Percentiles rank a stretch among this genome's conserved stretches.
Conservation (phyloP, 2,888 invertebrate genomes). For the Timema cristinae region DNA sequence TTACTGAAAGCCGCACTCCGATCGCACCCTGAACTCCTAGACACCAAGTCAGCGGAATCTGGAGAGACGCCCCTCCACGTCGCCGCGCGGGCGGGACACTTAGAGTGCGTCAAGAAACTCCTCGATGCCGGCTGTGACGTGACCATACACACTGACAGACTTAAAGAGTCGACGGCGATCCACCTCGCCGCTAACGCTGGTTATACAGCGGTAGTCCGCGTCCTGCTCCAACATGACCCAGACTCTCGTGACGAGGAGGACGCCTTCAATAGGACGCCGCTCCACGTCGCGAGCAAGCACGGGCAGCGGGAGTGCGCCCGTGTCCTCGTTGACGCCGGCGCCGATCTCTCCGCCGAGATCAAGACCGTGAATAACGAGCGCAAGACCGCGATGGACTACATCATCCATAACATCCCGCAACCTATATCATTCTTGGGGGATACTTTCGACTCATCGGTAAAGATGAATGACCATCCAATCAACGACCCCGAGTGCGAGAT, state of each 20-base stretch:
- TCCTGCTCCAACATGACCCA: not conserved
- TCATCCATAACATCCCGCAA: conserved; percentile 51
- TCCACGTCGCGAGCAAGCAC: conserved; percentile 51
- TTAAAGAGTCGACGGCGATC: not conserved
- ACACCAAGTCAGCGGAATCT: conserved; percentile 37
- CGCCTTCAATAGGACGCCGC: conserved; percentile 39
- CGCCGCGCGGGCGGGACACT: conserved; percentile 53
- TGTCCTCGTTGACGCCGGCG: conserved; percentile 41
- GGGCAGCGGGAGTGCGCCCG: conserved; percentile 57
- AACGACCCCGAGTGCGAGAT: conserved; percentile 47
- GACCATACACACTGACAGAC: conserved; percentile 38
- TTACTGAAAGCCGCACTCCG: conserved; percentile 45
- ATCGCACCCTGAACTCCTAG: conserved; percentile 26
- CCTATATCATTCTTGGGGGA: conserved; percentile 53
- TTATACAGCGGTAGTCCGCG: not conserved
- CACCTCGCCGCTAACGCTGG: conserved; percentile 16
- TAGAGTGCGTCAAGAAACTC: conserved; percentile 48
- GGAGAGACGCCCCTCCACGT: conserved; percentile 53
- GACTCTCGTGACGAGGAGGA: conserved; percentile 30
- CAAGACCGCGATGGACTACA: conserved; percentile 50
- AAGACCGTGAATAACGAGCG: conserved; percentile 29
- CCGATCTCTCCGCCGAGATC: conserved; percentile 25
- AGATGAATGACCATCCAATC: conserved; percentile 47
- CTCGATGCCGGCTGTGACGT: conserved; percentile 49
- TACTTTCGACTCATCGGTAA: conserved; percentile 51